A percentile compares a stretch with the other conserved stretches of the same genome.
These are phyloP conservation scores for Limosa lapponica DNA, from an alignment of 2,797 vertebrate genomes.

Conservation along the genomic window DNA sequence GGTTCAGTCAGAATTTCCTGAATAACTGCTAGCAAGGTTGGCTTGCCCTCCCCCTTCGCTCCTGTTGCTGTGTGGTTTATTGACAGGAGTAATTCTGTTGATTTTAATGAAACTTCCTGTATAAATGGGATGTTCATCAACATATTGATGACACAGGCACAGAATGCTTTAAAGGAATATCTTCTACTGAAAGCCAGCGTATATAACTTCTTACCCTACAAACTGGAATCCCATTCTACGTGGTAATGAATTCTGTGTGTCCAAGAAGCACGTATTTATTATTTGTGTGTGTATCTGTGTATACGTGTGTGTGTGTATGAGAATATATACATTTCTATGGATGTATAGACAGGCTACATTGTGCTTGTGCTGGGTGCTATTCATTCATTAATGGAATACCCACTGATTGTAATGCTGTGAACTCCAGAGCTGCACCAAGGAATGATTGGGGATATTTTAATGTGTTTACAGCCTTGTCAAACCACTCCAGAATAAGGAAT, in stretches of 20 bases:
- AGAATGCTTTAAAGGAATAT: neutral
- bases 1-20: neutral
- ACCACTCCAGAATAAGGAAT: neutral
- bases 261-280: neutral
- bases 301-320: rapidly evolving
- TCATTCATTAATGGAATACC: neutral
- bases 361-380: neutral
- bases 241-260: neutral
- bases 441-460: neutral
- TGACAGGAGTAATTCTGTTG: neutral
- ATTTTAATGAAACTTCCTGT: neutral
- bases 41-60: neutral
- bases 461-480: neutral
- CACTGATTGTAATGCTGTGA: neutral
- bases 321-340: neutral
- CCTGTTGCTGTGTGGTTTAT: neutral
- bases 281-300: neutral
- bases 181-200: neutral
- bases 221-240: neutral
- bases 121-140: neutral
- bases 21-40: neutral
- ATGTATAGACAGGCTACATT: neutral
- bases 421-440: neutral
- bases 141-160: neutral
- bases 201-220: neutral